Evolutionary conservation across 2,888 invertebrate genomes (phyloP), one percentile per base, ranked within the genome.

Genomic region (Lasioglossum morio): DNA sequence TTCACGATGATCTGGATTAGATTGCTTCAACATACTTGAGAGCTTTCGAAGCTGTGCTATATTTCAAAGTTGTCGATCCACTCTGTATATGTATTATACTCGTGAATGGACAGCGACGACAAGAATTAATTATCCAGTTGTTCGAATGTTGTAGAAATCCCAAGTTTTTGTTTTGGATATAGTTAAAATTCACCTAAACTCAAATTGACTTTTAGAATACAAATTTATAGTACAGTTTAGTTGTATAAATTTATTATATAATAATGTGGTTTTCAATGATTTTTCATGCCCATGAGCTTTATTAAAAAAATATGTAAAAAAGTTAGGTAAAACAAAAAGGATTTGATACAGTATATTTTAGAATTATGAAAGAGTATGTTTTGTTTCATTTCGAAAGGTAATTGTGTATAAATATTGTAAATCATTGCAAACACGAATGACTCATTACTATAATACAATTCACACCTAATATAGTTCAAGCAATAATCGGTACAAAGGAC

Each of bases 1-100:
- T 63, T 79, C 53, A 34, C 46, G 60, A 80, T 60, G 79, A 79
- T 79, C 76, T 48, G 27, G 43, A 77, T 74, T 84, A 79, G 79
- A 79, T 77, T 34, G 79, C 77, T 30, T 12, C 4, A 53, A 53
- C 37, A 72, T 57, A 57, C 74, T 63, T 16, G 57, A 66, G 48
- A 27, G 72, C 66, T 48, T 69, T 27, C 57, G 72, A 72, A 63
- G 60, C 46, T 37, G 19, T 16, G 75, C 23, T 46, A 66, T 57
- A 72, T 75, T 72, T 83, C 37, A 81, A 46, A 16, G 7, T 40
- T 66, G 19, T 30, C 14, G 34, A 53, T 46, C 23, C 23, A 46
- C 40, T 78, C 63, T 27, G 4, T 37, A 2, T 72, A 70, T 40
- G 14, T 43, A 43, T 43, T 43, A 79, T 72, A 43, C 4, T 53